phyloP scores from a whole-genome alignment of 2,113 vertebrate species.

The Psephotus haematonotus region DNA sequence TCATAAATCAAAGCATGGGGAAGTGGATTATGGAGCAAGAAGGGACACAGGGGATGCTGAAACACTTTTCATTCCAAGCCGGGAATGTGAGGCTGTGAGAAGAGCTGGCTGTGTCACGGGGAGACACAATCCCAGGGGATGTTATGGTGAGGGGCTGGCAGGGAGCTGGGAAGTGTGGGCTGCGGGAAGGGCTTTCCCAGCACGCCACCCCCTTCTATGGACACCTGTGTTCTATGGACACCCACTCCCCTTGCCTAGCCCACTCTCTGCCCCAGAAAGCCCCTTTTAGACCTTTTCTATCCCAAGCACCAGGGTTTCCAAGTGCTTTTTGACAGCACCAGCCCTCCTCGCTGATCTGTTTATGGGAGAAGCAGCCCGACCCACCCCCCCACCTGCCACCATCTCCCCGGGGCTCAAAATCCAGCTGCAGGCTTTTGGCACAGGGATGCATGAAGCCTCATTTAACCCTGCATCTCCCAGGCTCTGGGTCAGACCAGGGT shows the following conservation, averaged over 20 bases:
- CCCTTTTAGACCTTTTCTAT: background rate
- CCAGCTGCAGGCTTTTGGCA: background rate
- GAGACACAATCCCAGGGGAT: background rate
- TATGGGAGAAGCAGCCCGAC: background rate
- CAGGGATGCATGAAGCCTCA: accelerated
- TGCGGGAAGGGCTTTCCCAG: background rate
- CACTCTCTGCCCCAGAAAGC: accelerated
- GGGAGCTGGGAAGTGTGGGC: accelerated
- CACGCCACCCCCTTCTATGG: accelerated
- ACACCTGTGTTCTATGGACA: accelerated
- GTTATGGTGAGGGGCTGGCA: accelerated
- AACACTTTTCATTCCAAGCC: accelerated
- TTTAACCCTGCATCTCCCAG: background rate
- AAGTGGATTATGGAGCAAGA: background rate
- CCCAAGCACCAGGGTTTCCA: background rate
- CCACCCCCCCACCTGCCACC: background rate
- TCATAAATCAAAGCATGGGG: accelerated
- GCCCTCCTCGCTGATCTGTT: accelerated
- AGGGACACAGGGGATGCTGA: background rate
- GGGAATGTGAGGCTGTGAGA: background rate
- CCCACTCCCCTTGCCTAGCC: accelerated
- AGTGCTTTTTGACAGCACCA: accelerated
- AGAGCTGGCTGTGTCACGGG: background rate
- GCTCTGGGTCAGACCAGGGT: accelerated
- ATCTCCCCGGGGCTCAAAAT: background rate